Conservation (phyloP, 2,113 vertebrate species). For the Triplophysa tibetana region DNA sequence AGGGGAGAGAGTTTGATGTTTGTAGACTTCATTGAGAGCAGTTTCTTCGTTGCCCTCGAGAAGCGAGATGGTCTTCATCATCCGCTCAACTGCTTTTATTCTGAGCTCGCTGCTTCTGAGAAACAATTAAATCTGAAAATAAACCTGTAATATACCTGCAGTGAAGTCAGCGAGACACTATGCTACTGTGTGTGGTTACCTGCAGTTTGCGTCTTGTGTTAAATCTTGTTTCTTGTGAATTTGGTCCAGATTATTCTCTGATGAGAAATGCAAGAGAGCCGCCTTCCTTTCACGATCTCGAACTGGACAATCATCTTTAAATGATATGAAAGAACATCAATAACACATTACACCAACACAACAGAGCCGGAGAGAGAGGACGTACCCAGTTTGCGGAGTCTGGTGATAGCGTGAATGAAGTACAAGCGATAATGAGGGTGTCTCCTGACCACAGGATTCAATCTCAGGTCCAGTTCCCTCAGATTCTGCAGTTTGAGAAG, state of each 20-base stretch:
- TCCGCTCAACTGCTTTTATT: conserved; percentile 60
- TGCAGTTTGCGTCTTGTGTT: background rate
- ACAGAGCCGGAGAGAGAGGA: background rate
- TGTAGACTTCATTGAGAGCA: conserved; percentile 69
- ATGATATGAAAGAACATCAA: conserved; percentile 5
- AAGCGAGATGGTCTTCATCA: conserved; percentile 65
- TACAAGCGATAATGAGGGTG: conserved; percentile 74
- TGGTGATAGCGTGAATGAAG: conserved; percentile 73
- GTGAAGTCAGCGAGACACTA: no score
- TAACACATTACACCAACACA: background rate
- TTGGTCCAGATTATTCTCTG: conserved; percentile 55
- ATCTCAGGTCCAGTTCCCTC: conserved; percentile 77
- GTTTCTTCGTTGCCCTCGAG: conserved; percentile 73
- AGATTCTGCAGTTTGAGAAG: conserved; percentile 69
- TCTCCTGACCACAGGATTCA: conserved; percentile 77
- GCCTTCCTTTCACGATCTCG: conserved; percentile 74
- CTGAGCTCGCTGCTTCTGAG: conserved; percentile 65
- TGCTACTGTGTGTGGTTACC: background rate
- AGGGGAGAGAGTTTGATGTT: conserved; percentile 52
- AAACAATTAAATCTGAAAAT: conserved; percentile 22
- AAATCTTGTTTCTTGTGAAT: conserved; percentile 34
- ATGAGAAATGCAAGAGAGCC: conserved; percentile 72
- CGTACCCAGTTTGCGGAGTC: conserved; percentile 75
- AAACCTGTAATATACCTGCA: no score
- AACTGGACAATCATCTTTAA: conserved; percentile 73